Percentiles rank a stretch among this genome's conserved stretches.
phyloP scores from a whole-genome alignment of 2,797 vertebrate species.

The Muraenolepis orangiensis region DNA sequence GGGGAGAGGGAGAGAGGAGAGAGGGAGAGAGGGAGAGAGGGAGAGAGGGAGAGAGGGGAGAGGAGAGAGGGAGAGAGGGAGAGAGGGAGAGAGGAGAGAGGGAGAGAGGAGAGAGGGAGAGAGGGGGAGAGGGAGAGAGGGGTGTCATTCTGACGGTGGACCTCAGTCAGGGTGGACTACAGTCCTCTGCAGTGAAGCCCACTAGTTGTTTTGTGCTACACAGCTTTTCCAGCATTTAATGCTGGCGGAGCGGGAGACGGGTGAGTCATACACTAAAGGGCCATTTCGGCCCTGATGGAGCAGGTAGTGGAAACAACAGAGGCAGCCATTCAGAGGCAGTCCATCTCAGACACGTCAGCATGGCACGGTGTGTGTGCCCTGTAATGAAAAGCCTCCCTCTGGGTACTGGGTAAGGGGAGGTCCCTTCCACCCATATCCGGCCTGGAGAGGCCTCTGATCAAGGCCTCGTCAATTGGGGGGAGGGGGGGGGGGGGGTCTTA shows the following conservation, averaged over 20 bases:
- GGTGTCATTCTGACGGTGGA: neutral
- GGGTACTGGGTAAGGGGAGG: neutral
- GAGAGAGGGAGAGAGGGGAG: too few relatives aligned
- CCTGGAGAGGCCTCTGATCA: neutral
- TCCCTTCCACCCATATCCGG: too few relatives aligned
- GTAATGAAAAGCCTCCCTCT: neutral
- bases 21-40: too few relatives aligned
- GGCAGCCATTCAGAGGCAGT: neutral
- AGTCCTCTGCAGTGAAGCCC: neutral
- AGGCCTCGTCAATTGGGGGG: too few relatives aligned
- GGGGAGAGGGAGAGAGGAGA: too few relatives aligned
- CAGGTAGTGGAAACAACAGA: neutral
- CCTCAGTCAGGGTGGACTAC: neutral
- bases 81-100: too few relatives aligned
- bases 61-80: too few relatives aligned
- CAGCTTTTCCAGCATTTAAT: neutral
- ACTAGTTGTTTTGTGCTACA: neutral
- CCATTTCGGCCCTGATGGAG: neutral
- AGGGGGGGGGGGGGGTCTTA: neutral
- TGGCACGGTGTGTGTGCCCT: neutral
- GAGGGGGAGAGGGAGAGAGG: too few relatives aligned
- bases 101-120: too few relatives aligned
- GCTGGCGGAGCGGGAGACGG: neutral
- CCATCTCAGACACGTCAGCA: neutral
- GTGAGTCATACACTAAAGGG: neutral